A percentile compares a stretch with the other conserved stretches of the same genome.
Conservation (phyloP, 2,888 invertebrate genomes). For the Leptopilina syphax region DNA sequence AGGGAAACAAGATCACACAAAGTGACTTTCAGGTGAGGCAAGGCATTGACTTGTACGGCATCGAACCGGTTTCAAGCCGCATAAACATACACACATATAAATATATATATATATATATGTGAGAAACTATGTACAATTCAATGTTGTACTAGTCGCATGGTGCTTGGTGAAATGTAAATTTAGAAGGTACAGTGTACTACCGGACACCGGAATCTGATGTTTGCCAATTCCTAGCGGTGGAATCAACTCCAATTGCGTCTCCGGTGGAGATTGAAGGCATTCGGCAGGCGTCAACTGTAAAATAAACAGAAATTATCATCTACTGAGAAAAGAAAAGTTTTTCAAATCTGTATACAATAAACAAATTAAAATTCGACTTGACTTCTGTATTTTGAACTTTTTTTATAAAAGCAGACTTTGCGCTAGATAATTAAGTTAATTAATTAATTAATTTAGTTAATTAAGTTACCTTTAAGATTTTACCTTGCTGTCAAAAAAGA, state of each 20-base stretch:
- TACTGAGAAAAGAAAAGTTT: background rate
- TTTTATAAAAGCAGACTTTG: too few species aligned
- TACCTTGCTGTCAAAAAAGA: too few species aligned
- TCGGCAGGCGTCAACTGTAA: constrained; percentile 70
- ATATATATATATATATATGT: background rate
- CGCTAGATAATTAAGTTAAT: too few species aligned
- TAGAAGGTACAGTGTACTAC: constrained; percentile 24
- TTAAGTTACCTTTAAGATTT: too few species aligned
- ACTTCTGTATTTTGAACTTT: too few species aligned
- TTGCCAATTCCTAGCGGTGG: constrained; percentile 71
- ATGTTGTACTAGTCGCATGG: constrained; percentile 69
- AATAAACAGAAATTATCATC: background rate
- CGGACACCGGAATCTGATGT: constrained; percentile 63
- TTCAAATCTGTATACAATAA: too few species aligned
- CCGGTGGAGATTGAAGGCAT: constrained; percentile 68
- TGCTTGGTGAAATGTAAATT: constrained; percentile 63
- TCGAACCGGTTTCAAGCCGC: background rate
- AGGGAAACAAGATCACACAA: constrained; percentile 21
- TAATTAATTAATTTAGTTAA: too few species aligned
- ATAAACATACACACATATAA: too few species aligned
- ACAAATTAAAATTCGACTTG: too few species aligned
- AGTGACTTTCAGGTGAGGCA: constrained; percentile 33
- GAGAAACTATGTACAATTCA: constrained; percentile 64
- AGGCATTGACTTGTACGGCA: constrained; percentile 30
- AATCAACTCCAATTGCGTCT: constrained; percentile 67